These are phyloP conservation scores for Myotis planiceps DNA, from an alignment of 2,797 vertebrate species.

Conservation along the genomic window DNA sequence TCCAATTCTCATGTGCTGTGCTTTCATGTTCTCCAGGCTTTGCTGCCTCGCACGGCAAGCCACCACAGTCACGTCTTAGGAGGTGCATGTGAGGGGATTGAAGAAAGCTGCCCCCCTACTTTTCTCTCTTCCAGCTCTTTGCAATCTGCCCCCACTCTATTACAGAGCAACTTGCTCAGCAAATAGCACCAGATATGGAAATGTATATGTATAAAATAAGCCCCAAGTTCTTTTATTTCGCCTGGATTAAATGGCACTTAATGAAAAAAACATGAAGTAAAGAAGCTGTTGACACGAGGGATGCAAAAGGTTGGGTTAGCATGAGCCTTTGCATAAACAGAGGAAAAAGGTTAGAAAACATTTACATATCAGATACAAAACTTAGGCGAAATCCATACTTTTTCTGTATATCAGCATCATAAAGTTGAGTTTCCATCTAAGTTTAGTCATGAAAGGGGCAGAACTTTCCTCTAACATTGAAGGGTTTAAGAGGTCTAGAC, in stretches of 20 bases:
- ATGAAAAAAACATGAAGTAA: constrained; percentile 49
- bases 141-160: neutral
- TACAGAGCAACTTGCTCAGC: neutral
- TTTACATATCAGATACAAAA: constrained; percentile 59
- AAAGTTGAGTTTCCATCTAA: constrained; percentile 34
- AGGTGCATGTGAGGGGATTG: neutral
- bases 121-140: neutral
- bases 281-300: constrained; percentile 53
- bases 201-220: neutral
- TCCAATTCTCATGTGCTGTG: neutral
- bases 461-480: neutral
- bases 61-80: neutral
- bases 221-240: constrained; percentile 18
- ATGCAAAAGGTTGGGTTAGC: neutral
- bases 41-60: neutral
- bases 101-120: neutral
- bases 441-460: neutral
- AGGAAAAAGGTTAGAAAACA: constrained; percentile 59
- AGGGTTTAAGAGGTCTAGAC: constrained; percentile 21
- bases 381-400: constrained; percentile 41
- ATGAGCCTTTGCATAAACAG: neutral
- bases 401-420: neutral
- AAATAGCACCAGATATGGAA: neutral
- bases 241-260: constrained; percentile 59
- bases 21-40: neutral